Conservation (phyloP, 1,140 invertebrate species). For the Holotrichia oblita region DNA sequence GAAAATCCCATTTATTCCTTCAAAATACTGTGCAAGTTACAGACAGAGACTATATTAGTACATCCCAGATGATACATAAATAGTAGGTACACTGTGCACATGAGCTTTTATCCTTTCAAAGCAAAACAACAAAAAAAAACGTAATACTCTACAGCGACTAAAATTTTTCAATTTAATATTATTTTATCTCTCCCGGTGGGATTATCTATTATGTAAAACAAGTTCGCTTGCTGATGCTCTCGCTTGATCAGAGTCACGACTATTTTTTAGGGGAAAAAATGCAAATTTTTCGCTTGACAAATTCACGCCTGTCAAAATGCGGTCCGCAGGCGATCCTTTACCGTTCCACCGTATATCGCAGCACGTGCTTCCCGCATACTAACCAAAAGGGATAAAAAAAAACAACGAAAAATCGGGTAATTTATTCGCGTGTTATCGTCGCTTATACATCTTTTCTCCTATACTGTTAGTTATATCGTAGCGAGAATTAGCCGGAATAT, state of each 20-base stretch:
- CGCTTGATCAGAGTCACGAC: background rate
- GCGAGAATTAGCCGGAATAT: background rate
- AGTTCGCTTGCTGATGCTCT: background rate
- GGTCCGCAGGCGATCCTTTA: background rate
- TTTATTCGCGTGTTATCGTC: constrained; percentile 20
- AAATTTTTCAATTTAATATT: background rate
- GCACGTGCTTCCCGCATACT: background rate
- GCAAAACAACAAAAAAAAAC: too few relatives aligned
- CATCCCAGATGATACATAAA: too few relatives aligned
- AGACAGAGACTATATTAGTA: too few relatives aligned
- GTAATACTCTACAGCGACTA: too few relatives aligned
- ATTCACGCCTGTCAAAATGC: constrained; percentile 6
- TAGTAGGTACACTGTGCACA: too few relatives aligned
- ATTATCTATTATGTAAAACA: constrained; percentile 14
- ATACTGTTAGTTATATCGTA: background rate
- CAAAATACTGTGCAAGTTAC: too few relatives aligned
- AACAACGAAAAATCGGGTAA: background rate
- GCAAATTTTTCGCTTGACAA: constrained; percentile 13
- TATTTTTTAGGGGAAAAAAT: background rate
- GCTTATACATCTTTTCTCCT: background rate
- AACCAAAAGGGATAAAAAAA: background rate
- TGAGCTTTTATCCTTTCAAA: too few relatives aligned
- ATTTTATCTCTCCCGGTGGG: background rate
- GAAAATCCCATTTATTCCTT: too few relatives aligned
- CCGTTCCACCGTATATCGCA: background rate